Evolutionary conservation across 2,113 vertebrate species (phyloP), one percentile per base, ranked within the genome.

Genomic region (Ptilorrhoa leucosticta): DNA sequence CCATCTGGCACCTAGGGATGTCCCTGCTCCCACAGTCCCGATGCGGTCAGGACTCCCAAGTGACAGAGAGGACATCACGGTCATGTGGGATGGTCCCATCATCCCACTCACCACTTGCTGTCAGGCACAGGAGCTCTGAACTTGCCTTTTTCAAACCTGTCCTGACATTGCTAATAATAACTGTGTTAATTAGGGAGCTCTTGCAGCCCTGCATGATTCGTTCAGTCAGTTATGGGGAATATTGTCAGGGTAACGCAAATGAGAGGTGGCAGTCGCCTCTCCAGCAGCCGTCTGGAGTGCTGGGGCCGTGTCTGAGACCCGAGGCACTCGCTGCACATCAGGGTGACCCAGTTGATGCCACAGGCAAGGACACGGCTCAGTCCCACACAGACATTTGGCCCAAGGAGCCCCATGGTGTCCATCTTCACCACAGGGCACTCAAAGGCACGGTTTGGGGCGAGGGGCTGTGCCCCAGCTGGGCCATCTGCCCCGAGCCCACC

Each of bases 101-200:
- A 4, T 8, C 44, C 27, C 20, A 9, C 27, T 73, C 5, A 2
- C n/a, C 1, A 0, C 37, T 44, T 0, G 20, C 65, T 7, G 2
- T 50, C 16, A 5, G 70, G 39, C 73, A 75, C 53, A 21, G 28
- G 31, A 22, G 53, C 48, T 88, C 64, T 51, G 37, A 84, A 60
- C 48, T 40, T 45, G 66, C 37, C 37, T 92, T 61, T 57, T 77
- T 42, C 90, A 96, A 95, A 96, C 68, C 40, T 45, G 45, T 83
- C 83, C 90, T 83, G 95, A 93, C 75, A 4, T 21, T 1, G 31
- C 83, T 97, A 94, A 90, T 93, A 86, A 94, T 80, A 95, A 85
- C 71, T 27, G 20, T 11, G 22, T 57, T 96, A 94, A 94, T 97
- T 93, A 92, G 47, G 30, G 63, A 81, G 72, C 15, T 94, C 65